phyloP scores from a whole-genome alignment of 1,140 invertebrate species.

The Formica selysi region DNA sequence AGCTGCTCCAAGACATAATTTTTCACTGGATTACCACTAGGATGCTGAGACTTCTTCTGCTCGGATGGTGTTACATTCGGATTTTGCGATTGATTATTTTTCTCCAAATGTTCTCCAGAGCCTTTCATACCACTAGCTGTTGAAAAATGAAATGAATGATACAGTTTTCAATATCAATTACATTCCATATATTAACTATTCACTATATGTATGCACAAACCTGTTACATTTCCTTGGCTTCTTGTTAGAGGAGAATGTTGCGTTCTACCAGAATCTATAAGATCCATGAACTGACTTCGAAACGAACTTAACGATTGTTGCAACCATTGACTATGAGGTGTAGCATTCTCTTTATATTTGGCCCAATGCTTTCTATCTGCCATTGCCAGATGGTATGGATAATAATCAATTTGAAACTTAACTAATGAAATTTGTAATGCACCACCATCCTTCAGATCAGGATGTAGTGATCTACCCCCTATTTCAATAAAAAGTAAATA shows the following conservation, averaged over 20 bases:
- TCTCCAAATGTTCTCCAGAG: conserved; percentile 77
- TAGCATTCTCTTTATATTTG: conserved; percentile 89
- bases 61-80: conserved; percentile 73
- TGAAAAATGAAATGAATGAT: conserved; percentile 41
- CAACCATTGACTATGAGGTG: conserved; percentile 92
- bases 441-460: conserved; percentile 94
- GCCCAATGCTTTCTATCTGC: conserved; percentile 96
- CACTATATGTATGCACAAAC: conserved; percentile 62
- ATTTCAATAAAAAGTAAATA: conserved; percentile 58
- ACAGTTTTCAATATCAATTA: conserved; percentile 8
- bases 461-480: conserved; percentile 94
- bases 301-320: conserved; percentile 90
- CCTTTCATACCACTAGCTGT: conserved; percentile 77
- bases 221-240: conserved; percentile 80
- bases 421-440: conserved; percentile 97
- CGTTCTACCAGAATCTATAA: conserved; percentile 88
- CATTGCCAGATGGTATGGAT: conserved; percentile 97
- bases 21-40: conserved; percentile 88
- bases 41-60: conserved; percentile 79
- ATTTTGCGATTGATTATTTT: conserved; percentile 74
- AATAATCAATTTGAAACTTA: conserved; percentile 97
- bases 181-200: background rate
- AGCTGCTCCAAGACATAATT: conserved; percentile 91
- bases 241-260: conserved; percentile 88
- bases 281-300: conserved; percentile 89